phyloP scores from a whole-genome alignment of 2,888 invertebrate species.

The Athripsodes cinereus region DNA sequence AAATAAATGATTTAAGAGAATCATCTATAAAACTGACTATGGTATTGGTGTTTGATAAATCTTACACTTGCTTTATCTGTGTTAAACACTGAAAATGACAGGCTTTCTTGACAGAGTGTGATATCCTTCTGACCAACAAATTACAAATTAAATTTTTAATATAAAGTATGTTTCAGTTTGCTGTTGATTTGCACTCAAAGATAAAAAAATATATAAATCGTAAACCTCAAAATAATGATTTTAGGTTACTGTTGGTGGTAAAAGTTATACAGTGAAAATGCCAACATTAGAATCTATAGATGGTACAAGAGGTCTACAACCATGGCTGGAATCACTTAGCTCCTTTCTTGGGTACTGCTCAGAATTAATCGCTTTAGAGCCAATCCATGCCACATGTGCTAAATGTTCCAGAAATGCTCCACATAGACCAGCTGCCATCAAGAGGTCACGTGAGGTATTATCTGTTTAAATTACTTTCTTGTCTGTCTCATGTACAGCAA shows the following conservation, averaged over 20 bases:
- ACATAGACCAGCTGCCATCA: conserved; percentile 36
- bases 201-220: no score
- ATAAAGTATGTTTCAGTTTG: no score
- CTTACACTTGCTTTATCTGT: no score
- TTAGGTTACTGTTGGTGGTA: conserved; percentile 33
- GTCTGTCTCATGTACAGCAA: not conserved
- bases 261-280: conserved; percentile 52
- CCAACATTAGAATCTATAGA: conserved; percentile 44
- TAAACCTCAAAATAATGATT: conserved; percentile 11
- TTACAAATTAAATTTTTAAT: no score
- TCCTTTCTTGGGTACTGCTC: conserved; percentile 51
- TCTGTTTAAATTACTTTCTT: not conserved
- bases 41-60: no score
- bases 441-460: conserved; percentile 36
- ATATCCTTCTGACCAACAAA: no score
- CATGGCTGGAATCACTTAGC: conserved; percentile 48
- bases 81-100: no score
- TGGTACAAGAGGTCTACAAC: conserved; percentile 41
- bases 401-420: conserved; percentile 40
- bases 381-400: conserved; percentile 41
- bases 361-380: conserved; percentile 51
- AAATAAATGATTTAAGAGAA: no score
- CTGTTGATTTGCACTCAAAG: no score
- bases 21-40: no score
- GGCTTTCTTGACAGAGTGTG: no score